Base-by-base conservation (phyloP, 2,888 invertebrate species). In the Pandemis cinnamomeana region DNA sequence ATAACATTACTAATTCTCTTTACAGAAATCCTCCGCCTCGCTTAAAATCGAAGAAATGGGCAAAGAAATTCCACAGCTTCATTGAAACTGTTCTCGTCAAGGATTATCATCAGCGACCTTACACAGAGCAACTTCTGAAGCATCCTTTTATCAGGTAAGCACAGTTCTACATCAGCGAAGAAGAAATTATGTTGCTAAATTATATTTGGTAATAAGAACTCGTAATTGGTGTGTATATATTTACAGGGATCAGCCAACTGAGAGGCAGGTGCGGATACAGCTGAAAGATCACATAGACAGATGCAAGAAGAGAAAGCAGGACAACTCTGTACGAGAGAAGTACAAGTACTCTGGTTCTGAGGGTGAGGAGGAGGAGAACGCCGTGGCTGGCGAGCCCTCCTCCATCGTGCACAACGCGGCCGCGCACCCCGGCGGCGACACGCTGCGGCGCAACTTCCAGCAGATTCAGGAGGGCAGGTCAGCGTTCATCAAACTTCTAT, bases 81-180 rank as follows among this genome's bases (percentile, higher is more conserved):
- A 99, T 99, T 91, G 99, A 99, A 93, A 99, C 99, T 83, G 99
- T 99, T 85, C 95, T 99, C 86, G 99, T 99, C 76, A 99, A 99
- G 95, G 99, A 99, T 94, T 99, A 99, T 93, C 99, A 99, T 91
- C 98, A 98, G 94, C 95, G 99, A 87, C 99, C 99, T 78, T 99
- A 98, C 92, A 99, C 99, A 80, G 99, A 99, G 92, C 98, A 99
- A 91, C 96, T 99, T 80, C 95, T 99, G 80, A 99, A 98, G 91
- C 99, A 99, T 95, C 96, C 99, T 76, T 99, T 99, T 92, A 99
- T 99, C 86, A 97, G 94, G 94, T 94, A 84, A 79, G 68, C 55
- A 72, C 11, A 5, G 7, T 48, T 48, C n/a, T n/a, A n/a, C 5
- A 51, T 5, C 41, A 61, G 36, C 1, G n/a, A 41, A 61, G 42